Conservation (phyloP, 2,888 invertebrate genomes). For the Eupithecia inturbata region DNA sequence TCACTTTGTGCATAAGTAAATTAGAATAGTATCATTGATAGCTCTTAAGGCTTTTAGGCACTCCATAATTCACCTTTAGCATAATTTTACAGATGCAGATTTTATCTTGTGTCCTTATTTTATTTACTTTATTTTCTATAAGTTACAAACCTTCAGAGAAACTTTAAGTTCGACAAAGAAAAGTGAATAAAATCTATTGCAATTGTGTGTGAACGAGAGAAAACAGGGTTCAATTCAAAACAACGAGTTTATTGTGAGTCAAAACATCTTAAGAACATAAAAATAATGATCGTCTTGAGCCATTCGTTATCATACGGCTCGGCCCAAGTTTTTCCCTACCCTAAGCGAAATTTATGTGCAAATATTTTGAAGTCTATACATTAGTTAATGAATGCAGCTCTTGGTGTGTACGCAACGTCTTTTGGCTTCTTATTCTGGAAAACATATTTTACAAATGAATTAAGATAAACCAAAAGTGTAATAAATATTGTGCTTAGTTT, state of each 20-base stretch:
- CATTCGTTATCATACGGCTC: constrained; percentile 60
- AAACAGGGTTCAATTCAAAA: constrained; percentile 4
- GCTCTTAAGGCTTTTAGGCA: neutral
- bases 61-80: neutral
- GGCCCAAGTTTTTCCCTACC: constrained; percentile 64
- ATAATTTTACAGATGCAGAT: neutral
- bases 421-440: constrained; percentile 62
- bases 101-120: neutral
- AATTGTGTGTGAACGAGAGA: neutral
- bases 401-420: constrained; percentile 70
- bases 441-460: no score
- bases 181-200: neutral
- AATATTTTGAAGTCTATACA: constrained; percentile 83
- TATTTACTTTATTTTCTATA: neutral
- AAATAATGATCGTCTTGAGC: constrained; percentile 53
- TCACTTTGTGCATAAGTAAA: neutral
- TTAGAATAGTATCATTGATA: neutral
- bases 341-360: constrained; percentile 79
- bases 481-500: no score
- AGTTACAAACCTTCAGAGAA: neutral
- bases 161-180: neutral
- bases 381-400: constrained; percentile 83
- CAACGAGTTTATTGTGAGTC: constrained; percentile 16
- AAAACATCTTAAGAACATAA: constrained; percentile 43
- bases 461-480: no score